Conservation (phyloP, 2,888 invertebrate genomes). For the Cephus rjabovi region DNA sequence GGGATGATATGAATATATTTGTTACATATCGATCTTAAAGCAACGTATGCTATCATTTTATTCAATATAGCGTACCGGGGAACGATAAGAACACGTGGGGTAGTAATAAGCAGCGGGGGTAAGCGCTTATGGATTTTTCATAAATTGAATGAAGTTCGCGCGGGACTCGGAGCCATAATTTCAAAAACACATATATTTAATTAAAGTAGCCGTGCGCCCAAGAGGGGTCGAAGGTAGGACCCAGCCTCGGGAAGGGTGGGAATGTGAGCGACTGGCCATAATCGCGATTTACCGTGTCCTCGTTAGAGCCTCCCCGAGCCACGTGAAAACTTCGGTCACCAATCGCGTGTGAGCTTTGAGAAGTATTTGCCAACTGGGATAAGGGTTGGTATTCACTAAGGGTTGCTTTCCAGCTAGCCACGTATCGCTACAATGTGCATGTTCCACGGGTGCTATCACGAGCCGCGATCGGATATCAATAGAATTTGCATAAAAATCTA, state of each 20-base stretch:
- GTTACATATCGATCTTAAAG: not conserved
- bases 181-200: slow-evolving; percentile 38
- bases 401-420: slow-evolving; percentile 40
- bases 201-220: slow-evolving; percentile 23
- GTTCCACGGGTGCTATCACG: slow-evolving; percentile 49
- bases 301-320: slow-evolving; percentile 22
- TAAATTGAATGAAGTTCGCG: slow-evolving; percentile 13
- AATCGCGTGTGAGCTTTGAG: slow-evolving; percentile 5
- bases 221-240: not conserved
- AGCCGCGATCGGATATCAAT: slow-evolving; percentile 61
- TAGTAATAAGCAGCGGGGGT: not conserved
- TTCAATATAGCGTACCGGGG: not conserved
- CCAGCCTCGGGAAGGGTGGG: not conserved
- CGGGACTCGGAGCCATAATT: slow-evolving; percentile 27
- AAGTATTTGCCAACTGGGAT: slow-evolving; percentile 1
- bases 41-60: not conserved
- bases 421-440: slow-evolving; percentile 47
- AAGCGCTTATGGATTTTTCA: slow-evolving; percentile 20
- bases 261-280: slow-evolving; percentile 15
- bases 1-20: not conserved
- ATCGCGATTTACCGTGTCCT: slow-evolving; percentile 33
- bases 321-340: not conserved
- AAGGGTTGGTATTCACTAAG: slow-evolving; percentile 17
- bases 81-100: not conserved
- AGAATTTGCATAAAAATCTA: slow-evolving; percentile 65